Evolutionary conservation across 2,797 vertebrate genomes (phyloP), one percentile per base, ranked within the genome.

Genomic region (Botia almorhae): DNA sequence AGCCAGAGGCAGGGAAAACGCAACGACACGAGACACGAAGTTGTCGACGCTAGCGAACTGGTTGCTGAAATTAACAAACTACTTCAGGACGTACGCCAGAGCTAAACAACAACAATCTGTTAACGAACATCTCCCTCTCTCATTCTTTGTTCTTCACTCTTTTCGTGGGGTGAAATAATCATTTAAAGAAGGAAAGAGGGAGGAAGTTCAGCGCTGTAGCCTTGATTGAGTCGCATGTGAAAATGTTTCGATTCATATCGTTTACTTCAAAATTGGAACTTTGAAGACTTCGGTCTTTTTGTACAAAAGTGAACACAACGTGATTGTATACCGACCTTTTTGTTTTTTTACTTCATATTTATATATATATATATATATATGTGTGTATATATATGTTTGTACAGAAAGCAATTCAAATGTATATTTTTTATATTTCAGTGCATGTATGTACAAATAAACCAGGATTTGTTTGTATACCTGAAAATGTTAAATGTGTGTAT

Each of bases 61-160:
- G 97, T 97, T 86, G 96, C 97, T 2, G 97, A 99, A 92, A 98
- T 98, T 77, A 99, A 98, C 92, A 98, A 98, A 88, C 93, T 99
- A 84, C 95, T 99, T 89, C 96, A 97, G 85, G 97, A 99, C 0
- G 97, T 98, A 81, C 91, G 95, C 78, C 96, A 98, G 92, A 98
- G 94, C 91, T 99, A 96, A 89, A 76, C 21, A 77, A 75, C 23
- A 73, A 75, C 23, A 73, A 69, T 72, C 68, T n/a, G 36, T 70
- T 51, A 53, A 29, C 60, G 72, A 82, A 74, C 48, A 33, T 26
- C 53, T 61, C 39, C 81, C 61, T 58, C 4, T 63, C 53, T 76
- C 81, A 39, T 82, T 80, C 80, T 78, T 58, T 53, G 11, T 69
- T 55, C 39, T 75, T 77, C 53, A 3, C 56, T 69, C 39, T 61